Evolutionary conservation across 2,888 invertebrate species (phyloP).

Genomic region (Griposia aprilina): DNA sequence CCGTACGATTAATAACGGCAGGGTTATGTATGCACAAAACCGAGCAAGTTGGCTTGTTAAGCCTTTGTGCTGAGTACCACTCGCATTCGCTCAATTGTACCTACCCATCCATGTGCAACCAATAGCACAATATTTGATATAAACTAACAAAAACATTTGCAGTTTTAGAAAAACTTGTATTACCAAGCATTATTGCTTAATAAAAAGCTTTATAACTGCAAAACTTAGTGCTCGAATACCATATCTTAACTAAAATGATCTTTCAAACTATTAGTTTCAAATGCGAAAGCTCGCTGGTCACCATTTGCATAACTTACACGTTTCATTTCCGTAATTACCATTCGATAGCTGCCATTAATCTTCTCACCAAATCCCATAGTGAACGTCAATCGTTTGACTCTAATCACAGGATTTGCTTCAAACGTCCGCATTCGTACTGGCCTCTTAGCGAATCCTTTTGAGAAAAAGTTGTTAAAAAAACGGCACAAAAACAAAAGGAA

Average conservation of each 20-base stretch:
- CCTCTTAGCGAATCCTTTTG: constrained; percentile 84
- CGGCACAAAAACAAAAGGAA: constrained; percentile 88
- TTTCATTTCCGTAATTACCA: constrained; percentile 85
- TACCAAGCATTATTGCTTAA: background rate
- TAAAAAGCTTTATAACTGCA: background rate
- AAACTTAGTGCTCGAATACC: constrained; percentile 15
- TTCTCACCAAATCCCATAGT: constrained; percentile 79
- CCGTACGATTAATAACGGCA: constrained; percentile 81
- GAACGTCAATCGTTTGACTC: constrained; percentile 83
- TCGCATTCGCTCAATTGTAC: constrained; percentile 64
- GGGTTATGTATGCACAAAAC: constrained; percentile 77
- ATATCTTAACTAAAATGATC: constrained; percentile 64
- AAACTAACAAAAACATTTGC: constrained; percentile 34
- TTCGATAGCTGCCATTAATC: constrained; percentile 84
- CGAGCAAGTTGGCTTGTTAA: constrained; percentile 83
- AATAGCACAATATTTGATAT: constrained; percentile 50
- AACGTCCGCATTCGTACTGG: constrained; percentile 79
- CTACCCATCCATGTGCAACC: constrained; percentile 35
- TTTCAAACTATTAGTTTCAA: constrained; percentile 77
- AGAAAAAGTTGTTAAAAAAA: constrained; percentile 87
- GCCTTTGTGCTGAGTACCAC: constrained; percentile 76
- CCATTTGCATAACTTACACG: constrained; percentile 85
- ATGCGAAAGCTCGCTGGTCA: constrained; percentile 73
- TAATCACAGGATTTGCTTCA: constrained; percentile 85
- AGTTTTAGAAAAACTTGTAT: background rate